phyloP scores from a whole-genome alignment of 2,113 vertebrate genomes.

The Camarhynchus parvulus region DNA sequence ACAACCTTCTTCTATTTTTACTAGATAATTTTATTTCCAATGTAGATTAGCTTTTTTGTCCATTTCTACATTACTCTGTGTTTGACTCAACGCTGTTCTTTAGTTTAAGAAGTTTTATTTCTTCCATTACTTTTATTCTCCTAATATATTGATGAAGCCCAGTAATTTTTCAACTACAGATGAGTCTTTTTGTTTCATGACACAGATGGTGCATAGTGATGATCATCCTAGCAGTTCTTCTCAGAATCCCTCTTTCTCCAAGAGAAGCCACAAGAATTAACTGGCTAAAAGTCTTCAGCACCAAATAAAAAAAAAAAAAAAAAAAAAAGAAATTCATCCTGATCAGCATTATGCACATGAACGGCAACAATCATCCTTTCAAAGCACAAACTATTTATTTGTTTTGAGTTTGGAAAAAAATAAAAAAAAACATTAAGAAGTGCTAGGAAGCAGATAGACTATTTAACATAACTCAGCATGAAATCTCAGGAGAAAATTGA shows the following conservation, averaged over 20 bases:
- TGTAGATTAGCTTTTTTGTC: not conserved
- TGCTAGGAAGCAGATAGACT: not conserved
- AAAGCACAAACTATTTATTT: not conserved
- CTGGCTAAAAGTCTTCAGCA: not conserved
- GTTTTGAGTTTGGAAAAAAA: not conserved
- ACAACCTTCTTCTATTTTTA: not conserved
- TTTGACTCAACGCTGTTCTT: not conserved
- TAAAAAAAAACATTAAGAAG: not conserved
- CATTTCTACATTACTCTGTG: not conserved
- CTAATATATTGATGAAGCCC: not conserved
- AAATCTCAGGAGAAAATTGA: not conserved
- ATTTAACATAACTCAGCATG: not conserved
- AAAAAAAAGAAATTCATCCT: not conserved
- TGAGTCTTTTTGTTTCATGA: not conserved
- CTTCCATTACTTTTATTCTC: not conserved
- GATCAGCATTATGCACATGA: not conserved
- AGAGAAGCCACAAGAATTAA: not conserved
- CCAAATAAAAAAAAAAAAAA: not conserved
- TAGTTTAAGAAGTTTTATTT: not conserved
- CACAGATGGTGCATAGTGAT: fast-evolving
- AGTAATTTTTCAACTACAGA: not conserved
- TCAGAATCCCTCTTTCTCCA: not conserved
- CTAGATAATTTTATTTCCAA: not conserved
- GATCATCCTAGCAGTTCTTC: not conserved
- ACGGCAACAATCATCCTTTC: not conserved